Base-by-base conservation (phyloP, 1,140 invertebrate species). In the Bombus pascuorum region DNA sequence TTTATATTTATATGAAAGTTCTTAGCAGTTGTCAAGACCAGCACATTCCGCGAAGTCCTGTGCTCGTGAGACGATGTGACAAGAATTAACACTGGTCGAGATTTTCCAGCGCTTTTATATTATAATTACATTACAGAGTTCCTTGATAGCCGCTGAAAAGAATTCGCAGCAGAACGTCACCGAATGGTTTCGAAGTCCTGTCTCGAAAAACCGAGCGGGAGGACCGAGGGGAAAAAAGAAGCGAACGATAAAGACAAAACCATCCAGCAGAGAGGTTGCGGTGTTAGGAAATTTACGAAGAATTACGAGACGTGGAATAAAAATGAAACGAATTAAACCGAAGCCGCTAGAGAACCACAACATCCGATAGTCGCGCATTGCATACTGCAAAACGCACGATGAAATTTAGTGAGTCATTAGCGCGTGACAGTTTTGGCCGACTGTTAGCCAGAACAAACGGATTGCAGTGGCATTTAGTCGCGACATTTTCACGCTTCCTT, bases 261-360 rank as follows among this genome's bases (percentile, higher is more conserved):
- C 37, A 70, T 59, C 68, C 37, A 34, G 81, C n/a, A 25, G 53
- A 75, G 72, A 32, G 59, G 25, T 34, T 68, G 75, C 62, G 76
- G 81, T 28, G 47, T 8, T 62, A 68, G 84, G 73, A 74, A 82
- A 82, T 89, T 84, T 70, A 62, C 62, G 68, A 73, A 66, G 77
- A 90, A 47, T 89, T 87, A 87, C 83, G 81, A 44, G 47, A 62
- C 8, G 12, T 32, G n/a, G 77, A 87, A 86, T 89, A 91, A 91
- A 91, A 85, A 66, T 85, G 44, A 59, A 37, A 76, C 25, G 74
- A 76, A 59, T 76, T 76, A 59, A 76, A 76, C 39, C 3, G 47
- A 76, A 53, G 15, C 18, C 47, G n/a, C 73, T 34, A 22, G 47
- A 57, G 25, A 75, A 37, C 72, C 44, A 9, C 73, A 12, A 28